Base-by-base conservation (phyloP, 1,140 invertebrate species). In the Lordiphosa clarofinis region DNA sequence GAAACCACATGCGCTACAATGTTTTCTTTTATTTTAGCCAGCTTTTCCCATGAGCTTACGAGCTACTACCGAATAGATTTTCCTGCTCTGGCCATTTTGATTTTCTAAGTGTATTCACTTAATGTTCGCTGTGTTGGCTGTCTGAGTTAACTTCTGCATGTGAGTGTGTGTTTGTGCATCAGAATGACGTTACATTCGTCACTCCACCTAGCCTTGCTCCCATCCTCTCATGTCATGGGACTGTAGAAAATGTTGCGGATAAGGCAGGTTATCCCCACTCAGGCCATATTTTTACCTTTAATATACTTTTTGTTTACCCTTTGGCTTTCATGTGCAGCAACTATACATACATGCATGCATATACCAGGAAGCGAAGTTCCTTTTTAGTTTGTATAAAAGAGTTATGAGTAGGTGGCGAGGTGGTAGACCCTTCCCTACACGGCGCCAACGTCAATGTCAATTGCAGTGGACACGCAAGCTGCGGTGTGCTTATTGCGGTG, bases 371-470 rank as follows among this genome's bases (percentile, higher is more conserved):
- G 43, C 8, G 31, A 31, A 31, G n/a, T 21, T 24, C 38, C 42
- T 28, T 28, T 19, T 46, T 46, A 46, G 43, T 46, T 46, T 31
- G 24, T 21, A 31, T 46, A 24, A 46, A 46, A 46, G 43, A 46
- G 43, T 46, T 46, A 12, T 28, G 4, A 19, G 5, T 21, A 11
- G 42, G 28, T 12, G 5, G 38, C 13, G 38, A 40, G 19, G 9
- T 12, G 42, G 21, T 44, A 28, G 42, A 44, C 19, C 12, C 42
- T 40, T 15, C 9, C 24, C 24, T 46, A 9, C 24, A 46, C 11
- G 43, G 43, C 43, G 43, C 43, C 43, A 46, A 11, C 43, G 43
- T 46, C 43, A 46, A 46, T 46, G 43, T 46, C 43, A 46, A 46
- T 46, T 46, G 43, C 43, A 46, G 11, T 46, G 24, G 43, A 28